Conservation (phyloP, 2,113 vertebrate species). For the Aix galericulata region DNA sequence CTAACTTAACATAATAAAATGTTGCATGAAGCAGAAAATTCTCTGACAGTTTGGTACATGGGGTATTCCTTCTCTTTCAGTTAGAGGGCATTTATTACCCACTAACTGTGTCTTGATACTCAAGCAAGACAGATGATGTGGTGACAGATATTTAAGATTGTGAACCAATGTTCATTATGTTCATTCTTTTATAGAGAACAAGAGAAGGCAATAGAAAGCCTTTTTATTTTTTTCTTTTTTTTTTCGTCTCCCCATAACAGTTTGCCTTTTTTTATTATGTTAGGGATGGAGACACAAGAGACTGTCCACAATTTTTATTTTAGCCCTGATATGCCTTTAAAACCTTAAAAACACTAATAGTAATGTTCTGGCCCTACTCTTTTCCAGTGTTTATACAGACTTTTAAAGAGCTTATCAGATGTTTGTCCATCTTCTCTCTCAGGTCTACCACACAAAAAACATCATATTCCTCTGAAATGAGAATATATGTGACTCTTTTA, state of each 20-base stretch:
- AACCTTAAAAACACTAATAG: background rate
- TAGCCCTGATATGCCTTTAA: background rate
- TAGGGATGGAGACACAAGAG: background rate
- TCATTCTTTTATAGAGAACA: background rate
- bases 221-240: no score
- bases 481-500: background rate
- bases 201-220: background rate
- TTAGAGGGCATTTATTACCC: conserved; percentile 49
- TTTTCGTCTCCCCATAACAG: background rate
- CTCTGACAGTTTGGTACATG: background rate
- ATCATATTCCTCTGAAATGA: background rate
- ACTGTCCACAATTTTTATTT: background rate
- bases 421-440: background rate
- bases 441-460: background rate
- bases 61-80: conserved; percentile 48
- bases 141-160: conserved; percentile 58
- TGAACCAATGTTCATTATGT: conserved; percentile 20
- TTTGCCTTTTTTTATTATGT: background rate
- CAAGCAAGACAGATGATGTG: conserved; percentile 52
- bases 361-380: background rate
- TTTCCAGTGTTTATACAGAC: background rate
- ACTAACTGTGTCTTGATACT: conserved; percentile 23
- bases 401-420: background rate
- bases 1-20: conserved; percentile 35
- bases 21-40: conserved; percentile 57